Evolutionary conservation across 1,140 invertebrate species (phyloP), one percentile per base, ranked within the genome.

Genomic region (Geopemphigus sp.): DNA sequence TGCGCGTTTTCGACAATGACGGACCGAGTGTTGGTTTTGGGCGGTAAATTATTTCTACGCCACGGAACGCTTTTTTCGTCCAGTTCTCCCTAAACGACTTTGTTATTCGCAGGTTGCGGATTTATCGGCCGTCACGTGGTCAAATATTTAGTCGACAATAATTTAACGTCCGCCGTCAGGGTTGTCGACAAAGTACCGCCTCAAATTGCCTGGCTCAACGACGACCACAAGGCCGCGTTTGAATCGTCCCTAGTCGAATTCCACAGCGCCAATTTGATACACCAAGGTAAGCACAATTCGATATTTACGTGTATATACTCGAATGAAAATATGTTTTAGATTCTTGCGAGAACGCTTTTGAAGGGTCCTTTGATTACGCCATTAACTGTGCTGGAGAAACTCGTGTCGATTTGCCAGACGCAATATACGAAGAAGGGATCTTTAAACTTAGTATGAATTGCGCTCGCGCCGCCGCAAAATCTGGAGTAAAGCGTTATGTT

Each of bases 181-280:
- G 90, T 96, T 68, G 92, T 94, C 81, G 95, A 97, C 87, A 97
- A 97, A 88, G 94, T 95, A 22, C 94, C 94, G 39, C 95, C 95
- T 3, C 92, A 95, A 86, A 92, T 94, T 83, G 94, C 94, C 6
- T 97, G 94, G 92, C 86, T 97, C 10, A 95, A 94, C 85, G 85
- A 88, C 15, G 86, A 87, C 82, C 94, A 96, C 84, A 87, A 90
- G 70, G 87, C 89, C 83, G 85, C 89, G 54, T 95, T 95, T 86
- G 86, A 90, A 47, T 87, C 89, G 85, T 88, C 92, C 72, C 86
- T 90, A 83, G 90, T 97, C n/a, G 92, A 95, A 85, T 96, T 95
- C 84, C 92, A 90, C 86, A 96, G 95, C 88, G 92, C 93, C 54
- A 96, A 96, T 87, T 88, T 97, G 45, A 96, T 96, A 81, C 95